Evolutionary conservation across 2,797 vertebrate genomes (phyloP).

Genomic region (Hydrolagus colliei): DNA sequence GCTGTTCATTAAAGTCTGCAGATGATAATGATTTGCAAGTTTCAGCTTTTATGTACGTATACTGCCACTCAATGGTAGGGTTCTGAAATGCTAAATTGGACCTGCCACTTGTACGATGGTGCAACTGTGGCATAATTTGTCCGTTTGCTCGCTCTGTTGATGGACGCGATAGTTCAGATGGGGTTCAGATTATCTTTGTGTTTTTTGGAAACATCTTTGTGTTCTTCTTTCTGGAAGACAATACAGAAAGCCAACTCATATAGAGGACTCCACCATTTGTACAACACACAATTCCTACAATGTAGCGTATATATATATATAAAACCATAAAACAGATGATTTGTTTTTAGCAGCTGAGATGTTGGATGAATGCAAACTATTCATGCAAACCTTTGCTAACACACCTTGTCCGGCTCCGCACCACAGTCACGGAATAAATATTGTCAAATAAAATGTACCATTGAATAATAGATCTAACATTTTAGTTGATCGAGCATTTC

Average conservation of each 20-base stretch:
- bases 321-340: not conserved
- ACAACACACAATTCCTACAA: not conserved
- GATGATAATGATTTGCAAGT: not conserved
- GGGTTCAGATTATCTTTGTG: too few relatives aligned
- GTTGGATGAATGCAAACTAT: not conserved
- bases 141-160: too few relatives aligned
- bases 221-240: too few relatives aligned
- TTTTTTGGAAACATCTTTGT: too few relatives aligned
- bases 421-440: constrained; percentile 4
- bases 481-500: not conserved
- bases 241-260: too few relatives aligned
- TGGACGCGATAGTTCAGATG: too few relatives aligned
- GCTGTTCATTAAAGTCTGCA: too few relatives aligned
- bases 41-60: not conserved
- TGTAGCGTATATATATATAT: not conserved
- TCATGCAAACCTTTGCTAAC: not conserved
- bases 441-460: constrained; percentile 1
- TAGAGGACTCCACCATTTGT: too few relatives aligned
- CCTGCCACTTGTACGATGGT: too few relatives aligned
- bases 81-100: not conserved
- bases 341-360: not conserved
- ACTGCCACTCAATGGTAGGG: constrained; percentile 13
- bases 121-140: too few relatives aligned
- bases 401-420: not conserved
- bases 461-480: not conserved